A percentile compares a stretch with the other conserved stretches of the same genome.
Evolutionary conservation across 2,113 vertebrate genomes (phyloP).

Genomic region (Dunckerocampus dactyliophorus): DNA sequence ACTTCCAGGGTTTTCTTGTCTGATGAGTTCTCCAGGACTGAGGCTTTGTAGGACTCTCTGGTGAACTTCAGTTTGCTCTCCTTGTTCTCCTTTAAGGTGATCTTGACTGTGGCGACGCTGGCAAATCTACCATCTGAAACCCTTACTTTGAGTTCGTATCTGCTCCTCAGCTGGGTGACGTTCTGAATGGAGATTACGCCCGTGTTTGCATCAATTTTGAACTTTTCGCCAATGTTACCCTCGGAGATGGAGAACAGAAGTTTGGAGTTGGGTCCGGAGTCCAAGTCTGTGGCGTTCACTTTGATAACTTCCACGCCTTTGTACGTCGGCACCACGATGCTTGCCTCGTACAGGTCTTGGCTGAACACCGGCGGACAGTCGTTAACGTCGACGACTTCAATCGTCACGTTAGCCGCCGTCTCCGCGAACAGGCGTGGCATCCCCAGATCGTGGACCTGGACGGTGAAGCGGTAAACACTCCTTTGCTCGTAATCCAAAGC

Average conservation of each 20-base stretch:
- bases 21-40: slow-evolving; percentile 83
- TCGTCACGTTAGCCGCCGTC: slow-evolving; percentile 87
- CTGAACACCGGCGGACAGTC: slow-evolving; percentile 90
- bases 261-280: slow-evolving; percentile 83
- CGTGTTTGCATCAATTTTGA: slow-evolving; percentile 77
- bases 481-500: slow-evolving; percentile 88
- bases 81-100: slow-evolving; percentile 89
- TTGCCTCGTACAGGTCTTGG: slow-evolving; percentile 80
- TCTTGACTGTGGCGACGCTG: slow-evolving; percentile 81
- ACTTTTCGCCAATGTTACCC: slow-evolving; percentile 96
- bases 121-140: slow-evolving; percentile 91
- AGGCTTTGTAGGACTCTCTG: slow-evolving; percentile 80
- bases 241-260: slow-evolving; percentile 90
- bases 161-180: slow-evolving; percentile 88
- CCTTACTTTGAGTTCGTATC: slow-evolving; percentile 87
- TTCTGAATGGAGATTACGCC: slow-evolving; percentile 87
- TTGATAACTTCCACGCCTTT: slow-evolving; percentile 84
- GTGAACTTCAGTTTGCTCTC: slow-evolving; percentile 87
- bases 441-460: slow-evolving; percentile 92
- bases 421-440: slow-evolving; percentile 86
- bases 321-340: slow-evolving; percentile 86
- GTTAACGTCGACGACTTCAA: slow-evolving; percentile 89
- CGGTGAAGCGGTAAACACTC: slow-evolving; percentile 85
- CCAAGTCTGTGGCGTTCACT: slow-evolving; percentile 85
- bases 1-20: slow-evolving; percentile 84